Conservation (phyloP, 2,888 invertebrate species). For the Meloe dianella region DNA sequence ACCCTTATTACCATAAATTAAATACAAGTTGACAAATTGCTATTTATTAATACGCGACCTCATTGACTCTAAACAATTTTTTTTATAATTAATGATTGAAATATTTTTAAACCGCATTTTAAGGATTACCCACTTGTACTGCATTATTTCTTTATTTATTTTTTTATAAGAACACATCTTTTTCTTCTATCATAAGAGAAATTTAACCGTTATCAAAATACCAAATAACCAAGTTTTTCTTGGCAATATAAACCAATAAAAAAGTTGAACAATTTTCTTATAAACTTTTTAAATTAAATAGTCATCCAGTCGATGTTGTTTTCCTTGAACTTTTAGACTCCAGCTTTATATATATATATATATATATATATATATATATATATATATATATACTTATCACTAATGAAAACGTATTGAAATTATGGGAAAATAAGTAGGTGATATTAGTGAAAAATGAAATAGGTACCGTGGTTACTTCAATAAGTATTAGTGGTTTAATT, state of each 20-base stretch:
- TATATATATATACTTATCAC: no score
- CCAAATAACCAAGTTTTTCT: neutral
- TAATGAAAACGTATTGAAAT: neutral
- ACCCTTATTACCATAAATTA: conserved; percentile 41
- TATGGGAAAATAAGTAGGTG: neutral
- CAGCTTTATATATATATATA: neutral
- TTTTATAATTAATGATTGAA: conserved; percentile 11
- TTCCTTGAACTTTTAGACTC: neutral
- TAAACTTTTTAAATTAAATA: conserved; percentile 12
- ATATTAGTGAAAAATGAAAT: neutral
- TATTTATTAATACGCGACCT: conserved; percentile 8
- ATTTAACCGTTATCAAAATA: conserved; percentile 5
- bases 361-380: no score
- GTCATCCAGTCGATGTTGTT: neutral
- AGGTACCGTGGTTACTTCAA: neutral
- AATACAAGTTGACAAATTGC: conserved; percentile 22
- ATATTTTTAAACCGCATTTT: neutral
- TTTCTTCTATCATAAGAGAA: neutral
- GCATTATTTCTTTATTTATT: neutral
- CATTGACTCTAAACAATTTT: conserved; percentile 13
- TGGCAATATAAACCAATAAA: neutral
- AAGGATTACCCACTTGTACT: no score
- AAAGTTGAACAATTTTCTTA: conserved; percentile 12
- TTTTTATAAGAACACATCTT: neutral
- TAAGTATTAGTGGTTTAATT: neutral